A percentile compares a stretch with the other conserved stretches of the same genome.
phyloP scores from a whole-genome alignment of 1,140 invertebrate genomes.

The Sinella curviseta region DNA sequence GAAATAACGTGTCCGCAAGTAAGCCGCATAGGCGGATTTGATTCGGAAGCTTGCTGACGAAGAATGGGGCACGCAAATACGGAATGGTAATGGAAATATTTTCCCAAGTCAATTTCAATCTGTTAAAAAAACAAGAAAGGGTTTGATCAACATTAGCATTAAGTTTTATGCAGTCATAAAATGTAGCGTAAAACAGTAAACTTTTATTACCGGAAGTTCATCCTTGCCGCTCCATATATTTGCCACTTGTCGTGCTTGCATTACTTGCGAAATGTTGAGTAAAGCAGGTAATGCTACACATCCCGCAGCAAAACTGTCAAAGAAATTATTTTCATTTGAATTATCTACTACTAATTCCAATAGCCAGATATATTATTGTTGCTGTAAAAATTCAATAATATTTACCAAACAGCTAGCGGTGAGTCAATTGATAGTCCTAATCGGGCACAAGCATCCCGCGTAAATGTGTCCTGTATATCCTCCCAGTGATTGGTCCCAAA shows the following conservation, averaged over 20 bases:
- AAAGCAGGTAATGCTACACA: slow-evolving; percentile 89
- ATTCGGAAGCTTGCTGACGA: slow-evolving; percentile 91
- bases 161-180: not conserved
- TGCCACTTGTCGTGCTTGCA: slow-evolving; percentile 90
- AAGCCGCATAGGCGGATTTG: slow-evolving; percentile 94
- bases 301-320: slow-evolving; percentile 81
- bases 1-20: slow-evolving; percentile 98
- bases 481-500: slow-evolving; percentile 78
- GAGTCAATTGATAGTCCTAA: slow-evolving; percentile 86
- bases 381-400: slow-evolving; percentile 25
- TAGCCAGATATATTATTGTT: slow-evolving; percentile 29
- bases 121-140: slow-evolving; percentile 55
- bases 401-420: slow-evolving; percentile 70
- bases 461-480: slow-evolving; percentile 86
- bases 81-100: slow-evolving; percentile 88
- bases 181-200: slow-evolving; percentile 1
- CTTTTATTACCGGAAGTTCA: slow-evolving; percentile 82
- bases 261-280: slow-evolving; percentile 91
- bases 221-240: slow-evolving; percentile 94
- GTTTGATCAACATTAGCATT: not conserved
- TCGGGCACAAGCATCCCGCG: slow-evolving; percentile 86
- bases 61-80: slow-evolving; percentile 98
- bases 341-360: no score
- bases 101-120: slow-evolving; percentile 89
- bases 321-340: no score